Percentiles rank a stretch among this genome's conserved stretches.
These are phyloP conservation scores for Epistrophe grossulariae DNA, from an alignment of 2,888 invertebrate genomes.

Conservation along the genomic window DNA sequence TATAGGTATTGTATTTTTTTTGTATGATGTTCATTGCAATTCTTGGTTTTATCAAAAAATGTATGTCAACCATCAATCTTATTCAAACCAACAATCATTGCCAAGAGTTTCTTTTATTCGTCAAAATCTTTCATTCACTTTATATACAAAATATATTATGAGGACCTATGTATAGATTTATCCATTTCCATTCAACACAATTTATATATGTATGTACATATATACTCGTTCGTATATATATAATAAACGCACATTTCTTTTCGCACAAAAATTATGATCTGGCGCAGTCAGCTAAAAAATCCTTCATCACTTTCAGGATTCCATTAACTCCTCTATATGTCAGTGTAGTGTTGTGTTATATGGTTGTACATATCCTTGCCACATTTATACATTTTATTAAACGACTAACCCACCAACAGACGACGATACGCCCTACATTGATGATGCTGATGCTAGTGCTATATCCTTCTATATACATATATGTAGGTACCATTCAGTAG, in stretches of 20 bases:
- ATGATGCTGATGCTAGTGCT: slow-evolving; percentile 8
- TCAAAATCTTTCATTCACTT: slow-evolving; percentile 8
- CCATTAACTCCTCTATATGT: slow-evolving; percentile 61
- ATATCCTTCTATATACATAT: background rate
- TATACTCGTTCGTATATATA: too few relatives aligned
- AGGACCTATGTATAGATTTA: background rate
- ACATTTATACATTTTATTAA: slow-evolving; percentile 56
- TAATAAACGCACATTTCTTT: slow-evolving; percentile 56
- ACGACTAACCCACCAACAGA: too few relatives aligned
- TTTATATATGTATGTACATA: too few relatives aligned
- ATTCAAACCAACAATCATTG: slow-evolving; percentile 58
- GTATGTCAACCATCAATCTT: slow-evolving; percentile 72
- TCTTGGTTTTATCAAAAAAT: slow-evolving; percentile 52
- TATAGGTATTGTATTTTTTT: background rate
- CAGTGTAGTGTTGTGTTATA: slow-evolving; percentile 1
- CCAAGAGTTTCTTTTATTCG: slow-evolving; percentile 51
- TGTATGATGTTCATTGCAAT: slow-evolving; percentile 16
- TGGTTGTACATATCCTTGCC: slow-evolving; percentile 40
- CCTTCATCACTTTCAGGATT: slow-evolving; percentile 73
- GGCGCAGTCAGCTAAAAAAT: slow-evolving; percentile 68
- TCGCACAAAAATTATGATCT: slow-evolving; percentile 58
- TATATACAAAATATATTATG: too few relatives aligned
- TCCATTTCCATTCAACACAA: background rate
- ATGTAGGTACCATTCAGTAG: slow-evolving; percentile 33
- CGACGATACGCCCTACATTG: slow-evolving; percentile 55